Percentiles rank a stretch among this genome's conserved stretches.
Evolutionary conservation across 2,113 vertebrate species (phyloP).

Genomic region (Sebastes fasciatus): DNA sequence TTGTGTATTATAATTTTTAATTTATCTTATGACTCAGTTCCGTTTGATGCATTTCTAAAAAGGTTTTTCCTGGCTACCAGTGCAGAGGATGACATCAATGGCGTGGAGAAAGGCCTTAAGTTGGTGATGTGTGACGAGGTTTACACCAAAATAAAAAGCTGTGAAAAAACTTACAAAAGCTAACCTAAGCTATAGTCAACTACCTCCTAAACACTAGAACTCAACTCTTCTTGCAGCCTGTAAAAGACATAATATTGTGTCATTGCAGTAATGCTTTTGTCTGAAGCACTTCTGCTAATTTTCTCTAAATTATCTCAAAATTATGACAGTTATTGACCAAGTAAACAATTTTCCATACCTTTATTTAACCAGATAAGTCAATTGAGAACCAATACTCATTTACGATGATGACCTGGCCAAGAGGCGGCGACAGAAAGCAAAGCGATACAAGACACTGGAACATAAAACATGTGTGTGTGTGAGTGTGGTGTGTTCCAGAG

Average conservation of each 20-base stretch:
- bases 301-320: not conserved
- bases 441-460: too few relatives aligned
- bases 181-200: not conserved
- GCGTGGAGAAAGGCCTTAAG: not conserved
- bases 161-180: not conserved
- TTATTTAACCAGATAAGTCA: too few relatives aligned
- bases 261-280: not conserved
- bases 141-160: not conserved
- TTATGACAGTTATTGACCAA: not conserved
- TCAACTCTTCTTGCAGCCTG: not conserved
- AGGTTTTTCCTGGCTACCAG: not conserved
- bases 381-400: too few relatives aligned
- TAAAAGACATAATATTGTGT: not conserved
- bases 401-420: too few relatives aligned
- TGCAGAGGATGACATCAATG: not conserved
- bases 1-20: not conserved
- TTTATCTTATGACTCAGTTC: not conserved
- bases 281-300: not conserved
- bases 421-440: too few relatives aligned
- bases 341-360: not conserved
- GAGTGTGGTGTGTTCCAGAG: too few relatives aligned
- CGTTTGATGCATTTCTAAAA: conserved; percentile 14
- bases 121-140: not conserved
- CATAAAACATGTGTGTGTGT: too few relatives aligned
- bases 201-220: not conserved